Percentiles rank a stretch among this genome's conserved stretches.
These are phyloP conservation scores for Formica selysi DNA, from an alignment of 1,140 invertebrate genomes.

Conservation along the genomic window DNA sequence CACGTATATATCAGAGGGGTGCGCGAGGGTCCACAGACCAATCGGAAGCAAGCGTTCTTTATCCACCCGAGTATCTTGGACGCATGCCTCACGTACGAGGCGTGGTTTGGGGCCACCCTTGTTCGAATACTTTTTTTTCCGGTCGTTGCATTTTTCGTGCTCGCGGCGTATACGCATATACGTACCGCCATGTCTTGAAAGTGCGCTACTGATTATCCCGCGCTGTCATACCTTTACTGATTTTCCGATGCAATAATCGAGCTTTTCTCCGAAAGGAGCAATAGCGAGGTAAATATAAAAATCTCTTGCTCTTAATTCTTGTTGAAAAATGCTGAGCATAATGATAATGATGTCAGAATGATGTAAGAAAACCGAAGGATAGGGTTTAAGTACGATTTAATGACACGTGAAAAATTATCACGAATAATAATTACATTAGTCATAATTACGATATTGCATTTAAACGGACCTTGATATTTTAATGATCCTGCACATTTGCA, in stretches of 20 bases:
- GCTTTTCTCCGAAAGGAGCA: background rate
- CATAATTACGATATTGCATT: background rate
- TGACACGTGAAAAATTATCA: slow-evolving; percentile 7
- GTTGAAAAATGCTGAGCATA: background rate
- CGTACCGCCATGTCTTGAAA: slow-evolving; percentile 62
- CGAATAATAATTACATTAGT: background rate
- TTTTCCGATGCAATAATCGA: background rate
- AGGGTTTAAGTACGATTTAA: background rate
- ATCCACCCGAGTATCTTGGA: slow-evolving; percentile 82
- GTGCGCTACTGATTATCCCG: background rate
- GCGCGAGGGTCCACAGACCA: slow-evolving; percentile 80
- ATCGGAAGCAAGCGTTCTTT: slow-evolving; percentile 85
- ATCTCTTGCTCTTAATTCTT: background rate
- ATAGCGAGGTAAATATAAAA: background rate
- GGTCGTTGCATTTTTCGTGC: slow-evolving; percentile 73
- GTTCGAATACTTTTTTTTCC: slow-evolving; percentile 69
- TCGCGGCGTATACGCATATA: slow-evolving; percentile 29
- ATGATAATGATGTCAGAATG: too few relatives aligned
- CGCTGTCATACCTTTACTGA: background rate
- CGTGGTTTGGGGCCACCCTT: slow-evolving; percentile 82
- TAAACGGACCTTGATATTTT: slow-evolving; percentile 5
- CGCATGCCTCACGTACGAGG: slow-evolving; percentile 82
- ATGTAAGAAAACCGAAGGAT: background rate
- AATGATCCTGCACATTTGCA: slow-evolving; percentile 1
- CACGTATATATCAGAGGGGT: slow-evolving; percentile 62